These are phyloP conservation scores for Dasyurus viverrinus DNA, from an alignment of 2,113 vertebrate species.

Conservation along the genomic window DNA sequence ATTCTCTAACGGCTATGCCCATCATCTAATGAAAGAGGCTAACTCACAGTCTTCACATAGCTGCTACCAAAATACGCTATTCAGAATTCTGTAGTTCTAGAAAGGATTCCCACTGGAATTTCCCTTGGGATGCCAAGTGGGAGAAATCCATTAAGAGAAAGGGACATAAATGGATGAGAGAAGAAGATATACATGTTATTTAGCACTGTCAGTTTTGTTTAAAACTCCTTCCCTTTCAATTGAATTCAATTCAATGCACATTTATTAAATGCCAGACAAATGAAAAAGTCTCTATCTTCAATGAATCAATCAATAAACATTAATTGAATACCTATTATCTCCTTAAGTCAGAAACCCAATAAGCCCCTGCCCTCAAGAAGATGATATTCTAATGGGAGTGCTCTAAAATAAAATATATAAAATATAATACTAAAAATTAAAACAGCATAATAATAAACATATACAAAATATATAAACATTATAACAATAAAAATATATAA, in stretches of 20 bases:
- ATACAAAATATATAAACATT: no score
- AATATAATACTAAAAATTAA: neutral
- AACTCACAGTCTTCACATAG: neutral
- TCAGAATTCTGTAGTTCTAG: neutral
- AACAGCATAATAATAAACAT: neutral
- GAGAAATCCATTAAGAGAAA: neutral
- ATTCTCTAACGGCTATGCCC: neutral
- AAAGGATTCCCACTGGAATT: neutral
- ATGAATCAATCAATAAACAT: neutral
- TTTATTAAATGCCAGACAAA: neutral
- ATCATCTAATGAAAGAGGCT: neutral
- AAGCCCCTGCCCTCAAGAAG: neutral
- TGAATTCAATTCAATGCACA: neutral
- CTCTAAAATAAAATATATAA: neutral
- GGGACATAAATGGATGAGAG: neutral
- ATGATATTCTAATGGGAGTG: neutral
- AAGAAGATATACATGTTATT: neutral
- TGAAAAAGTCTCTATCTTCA: neutral
- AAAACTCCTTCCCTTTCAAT: neutral
- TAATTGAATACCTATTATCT: neutral
- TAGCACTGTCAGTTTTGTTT: neutral
- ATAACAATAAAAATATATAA: no score
- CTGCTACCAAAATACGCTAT: neutral
- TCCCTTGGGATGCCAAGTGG: neutral
- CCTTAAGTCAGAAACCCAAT: neutral